Evolutionary conservation across 2,888 invertebrate genomes (phyloP), one percentile per base, ranked within the genome.

Genomic region (Rhingia campestris): DNA sequence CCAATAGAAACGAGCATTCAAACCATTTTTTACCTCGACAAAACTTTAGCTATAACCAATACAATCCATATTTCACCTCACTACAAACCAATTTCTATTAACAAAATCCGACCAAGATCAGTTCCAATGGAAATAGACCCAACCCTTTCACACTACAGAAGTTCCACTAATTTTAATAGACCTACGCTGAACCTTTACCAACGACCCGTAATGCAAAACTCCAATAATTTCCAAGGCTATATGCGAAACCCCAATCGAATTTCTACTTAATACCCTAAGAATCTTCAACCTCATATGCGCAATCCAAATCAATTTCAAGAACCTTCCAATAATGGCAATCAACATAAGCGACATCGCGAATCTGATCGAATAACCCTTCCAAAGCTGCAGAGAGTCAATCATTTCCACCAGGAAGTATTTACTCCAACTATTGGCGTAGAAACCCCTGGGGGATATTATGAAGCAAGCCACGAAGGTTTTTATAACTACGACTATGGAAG

Each of bases 351-450:
- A 30, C 49, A 49, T 49, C 30, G 22, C 30, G 45, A 45, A 14
- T 61, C 75, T 10, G 35, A 14, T 4, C 54, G 35, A 3, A 61
- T 32, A 43, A 51, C 47, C n/a, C 49, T 59, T 12, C 41, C 39
- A 6, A 45, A 75, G 14, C 41, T 58, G 10, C 81, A 81, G 47
- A 45, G 66, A 30, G 22, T 81, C n/a, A 81, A 81, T 41, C 10
- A 67, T n/a, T n/a, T 75, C 30, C 22, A 32, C 33, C 67, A 75
- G 6, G 51, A 67, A 35, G 12, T 35, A 4, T 10, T 35, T 10
- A 33, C 45, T 41, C 58, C 9, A 32, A 32, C n/a, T n/a, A n/a
- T n/a, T n/a, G n/a, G n/a, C n/a, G n/a, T n/a, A n/a, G n/a, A n/a
- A n/a, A n/a, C n/a, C n/a, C n/a, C n/a, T n/a, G n/a, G n/a, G n/a